Evolutionary conservation across 2,113 vertebrate genomes (phyloP).

Genomic region (Monarcha castaneiventris): DNA sequence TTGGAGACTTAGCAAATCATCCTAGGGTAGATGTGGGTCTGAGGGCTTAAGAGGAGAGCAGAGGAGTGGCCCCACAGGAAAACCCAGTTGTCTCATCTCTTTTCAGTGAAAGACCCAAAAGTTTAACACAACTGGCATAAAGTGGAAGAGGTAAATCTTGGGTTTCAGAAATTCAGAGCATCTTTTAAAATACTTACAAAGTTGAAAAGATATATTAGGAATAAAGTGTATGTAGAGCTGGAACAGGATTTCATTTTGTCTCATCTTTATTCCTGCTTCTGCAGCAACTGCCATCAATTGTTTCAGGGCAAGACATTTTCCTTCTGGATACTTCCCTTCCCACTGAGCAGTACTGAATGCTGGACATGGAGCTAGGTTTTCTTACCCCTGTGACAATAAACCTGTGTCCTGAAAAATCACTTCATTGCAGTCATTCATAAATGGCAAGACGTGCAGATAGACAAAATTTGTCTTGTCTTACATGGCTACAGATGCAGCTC

Average conservation of each 20-base stretch:
- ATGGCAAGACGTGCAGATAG: neutral
- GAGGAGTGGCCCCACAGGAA: neutral
- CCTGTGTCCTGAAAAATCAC: neutral
- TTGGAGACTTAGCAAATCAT: slow-evolving; percentile 44
- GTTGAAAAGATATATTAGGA: neutral
- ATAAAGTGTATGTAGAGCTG: neutral
- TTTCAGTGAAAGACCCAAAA: neutral
- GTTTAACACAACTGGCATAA: neutral
- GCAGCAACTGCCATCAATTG: neutral
- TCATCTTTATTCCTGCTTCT: neutral
- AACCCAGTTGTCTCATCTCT: neutral
- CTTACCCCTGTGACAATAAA: neutral
- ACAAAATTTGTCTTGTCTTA: neutral
- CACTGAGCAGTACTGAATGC: neutral
- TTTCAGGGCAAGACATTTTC: neutral
- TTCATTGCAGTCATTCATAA: neutral
- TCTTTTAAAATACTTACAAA: neutral
- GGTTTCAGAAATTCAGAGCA: neutral
- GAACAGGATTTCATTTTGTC: neutral
- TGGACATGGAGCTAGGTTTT: neutral
- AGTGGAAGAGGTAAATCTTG: neutral
- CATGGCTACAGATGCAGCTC: neutral
- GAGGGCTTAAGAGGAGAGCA: neutral
- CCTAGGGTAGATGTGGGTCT: neutral
- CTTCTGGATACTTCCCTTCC: neutral